Conservation (phyloP, 53 echinoderm and acorn worm genomes). For the Stichopus horrens region DNA sequence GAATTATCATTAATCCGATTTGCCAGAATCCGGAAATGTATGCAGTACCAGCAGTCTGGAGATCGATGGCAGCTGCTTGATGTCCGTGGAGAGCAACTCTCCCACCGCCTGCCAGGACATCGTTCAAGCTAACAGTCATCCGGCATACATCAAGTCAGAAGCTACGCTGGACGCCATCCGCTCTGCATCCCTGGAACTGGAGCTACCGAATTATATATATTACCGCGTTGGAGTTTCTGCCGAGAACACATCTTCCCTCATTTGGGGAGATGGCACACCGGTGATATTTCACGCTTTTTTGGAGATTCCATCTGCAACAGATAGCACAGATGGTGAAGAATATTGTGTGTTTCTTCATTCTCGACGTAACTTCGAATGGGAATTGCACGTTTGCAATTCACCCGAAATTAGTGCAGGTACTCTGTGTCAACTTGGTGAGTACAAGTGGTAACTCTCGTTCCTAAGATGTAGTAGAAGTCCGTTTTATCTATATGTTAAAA, state of each 20-base stretch:
- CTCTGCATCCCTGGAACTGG: background rate
- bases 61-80: slow-evolving; percentile 11
- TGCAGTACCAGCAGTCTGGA: background rate
- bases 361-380: slow-evolving; percentile 6
- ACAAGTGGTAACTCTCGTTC: background rate
- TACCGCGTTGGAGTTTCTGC: background rate
- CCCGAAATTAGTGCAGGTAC: slow-evolving; percentile 19
- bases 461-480: background rate
- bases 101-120: slow-evolving; percentile 22
- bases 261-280: slow-evolving; percentile 32
- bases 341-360: slow-evolving; percentile 7
- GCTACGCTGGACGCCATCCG: background rate
- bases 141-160: slow-evolving; percentile 17
- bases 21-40: slow-evolving; percentile 18
- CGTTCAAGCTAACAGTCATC: slow-evolving; percentile 15
- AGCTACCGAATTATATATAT: background rate
- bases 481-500: background rate
- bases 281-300: background rate
- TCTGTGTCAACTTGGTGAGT: slow-evolving; percentile 34
- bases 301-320: background rate
- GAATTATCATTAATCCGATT: too few species aligned
- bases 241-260: background rate
- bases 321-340: background rate
- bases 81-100: background rate
- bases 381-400: background rate